A percentile compares a stretch with the other conserved stretches of the same genome.
Conservation (phyloP, 2,888 invertebrate species). For the Tryphoninae sp. region DNA sequence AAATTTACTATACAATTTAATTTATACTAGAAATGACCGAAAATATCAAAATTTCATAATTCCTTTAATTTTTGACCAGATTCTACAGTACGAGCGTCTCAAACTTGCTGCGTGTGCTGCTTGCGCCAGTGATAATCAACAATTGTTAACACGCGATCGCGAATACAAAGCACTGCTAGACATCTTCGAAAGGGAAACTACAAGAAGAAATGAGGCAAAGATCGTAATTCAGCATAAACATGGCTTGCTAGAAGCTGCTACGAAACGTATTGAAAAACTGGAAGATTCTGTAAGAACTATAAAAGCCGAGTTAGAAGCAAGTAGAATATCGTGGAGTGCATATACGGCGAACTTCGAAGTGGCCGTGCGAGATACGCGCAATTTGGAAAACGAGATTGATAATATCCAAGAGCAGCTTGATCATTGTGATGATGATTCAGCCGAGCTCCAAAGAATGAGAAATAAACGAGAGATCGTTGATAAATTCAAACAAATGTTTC, state of each 20-base stretch:
- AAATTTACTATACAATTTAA: constrained; percentile 1
- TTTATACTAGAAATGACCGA: background rate
- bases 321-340: constrained; percentile 88
- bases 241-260: constrained; percentile 93
- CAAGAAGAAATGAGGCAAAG: constrained; percentile 91
- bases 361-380: constrained; percentile 89
- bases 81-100: constrained; percentile 93
- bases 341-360: constrained; percentile 91
- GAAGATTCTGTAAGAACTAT: constrained; percentile 94
- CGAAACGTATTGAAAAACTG: constrained; percentile 93
- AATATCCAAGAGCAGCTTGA: constrained; percentile 93
- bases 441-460: constrained; percentile 93
- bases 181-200: constrained; percentile 91
- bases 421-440: constrained; percentile 95
- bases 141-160: constrained; percentile 94
- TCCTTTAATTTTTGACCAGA: constrained; percentile 79
- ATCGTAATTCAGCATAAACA: constrained; percentile 92
- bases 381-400: constrained; percentile 90
- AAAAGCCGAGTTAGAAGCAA: constrained; percentile 91
- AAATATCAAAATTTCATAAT: background rate
- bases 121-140: constrained; percentile 92
- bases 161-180: constrained; percentile 97
- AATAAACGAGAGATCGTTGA: constrained; percentile 97
- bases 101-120: constrained; percentile 95
- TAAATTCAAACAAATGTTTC: constrained; percentile 94